These are phyloP conservation scores for Ondatra zibethicus DNA, from an alignment of 2,113 vertebrate species.

Conservation along the genomic window DNA sequence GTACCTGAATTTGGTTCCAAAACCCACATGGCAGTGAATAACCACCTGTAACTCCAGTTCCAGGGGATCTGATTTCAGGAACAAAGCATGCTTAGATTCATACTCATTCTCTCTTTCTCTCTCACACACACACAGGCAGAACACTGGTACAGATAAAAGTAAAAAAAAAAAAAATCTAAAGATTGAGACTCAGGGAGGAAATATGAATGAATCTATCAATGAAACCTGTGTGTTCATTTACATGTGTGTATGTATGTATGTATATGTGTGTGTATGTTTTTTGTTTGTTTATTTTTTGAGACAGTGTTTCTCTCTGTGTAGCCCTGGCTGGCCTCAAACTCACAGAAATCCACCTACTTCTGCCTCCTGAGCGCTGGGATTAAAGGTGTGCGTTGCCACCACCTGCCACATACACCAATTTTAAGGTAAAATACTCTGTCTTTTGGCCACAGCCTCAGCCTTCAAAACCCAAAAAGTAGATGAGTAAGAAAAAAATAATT, in stretches of 20 bases:
- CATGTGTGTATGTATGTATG: not conserved
- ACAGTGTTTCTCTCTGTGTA: not conserved
- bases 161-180: not conserved
- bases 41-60: not conserved
- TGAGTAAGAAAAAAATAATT: conserved; percentile 15
- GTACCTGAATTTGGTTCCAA: not conserved
- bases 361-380: not conserved
- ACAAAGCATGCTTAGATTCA: not conserved
- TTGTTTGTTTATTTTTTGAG: too few species aligned
- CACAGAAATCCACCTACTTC: not conserved
- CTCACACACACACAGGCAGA: not conserved
- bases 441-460: conserved; percentile 34
- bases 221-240: not conserved
- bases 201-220: not conserved
- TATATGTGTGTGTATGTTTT: not conserved
- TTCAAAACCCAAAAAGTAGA: conserved; percentile 30
- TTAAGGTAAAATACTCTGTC: conserved; percentile 40
- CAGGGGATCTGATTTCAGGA: not conserved
- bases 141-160: not conserved
- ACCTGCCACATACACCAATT: not conserved
- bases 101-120: too few species aligned
- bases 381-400: too few species aligned
- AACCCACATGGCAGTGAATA: not conserved
- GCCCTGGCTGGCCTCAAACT: not conserved
- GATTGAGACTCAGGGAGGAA: not conserved